These are phyloP conservation scores for honey bee (Apis mellifera) DNA, from an alignment of 1,140 invertebrate species.

Conservation along the genomic window DNA sequence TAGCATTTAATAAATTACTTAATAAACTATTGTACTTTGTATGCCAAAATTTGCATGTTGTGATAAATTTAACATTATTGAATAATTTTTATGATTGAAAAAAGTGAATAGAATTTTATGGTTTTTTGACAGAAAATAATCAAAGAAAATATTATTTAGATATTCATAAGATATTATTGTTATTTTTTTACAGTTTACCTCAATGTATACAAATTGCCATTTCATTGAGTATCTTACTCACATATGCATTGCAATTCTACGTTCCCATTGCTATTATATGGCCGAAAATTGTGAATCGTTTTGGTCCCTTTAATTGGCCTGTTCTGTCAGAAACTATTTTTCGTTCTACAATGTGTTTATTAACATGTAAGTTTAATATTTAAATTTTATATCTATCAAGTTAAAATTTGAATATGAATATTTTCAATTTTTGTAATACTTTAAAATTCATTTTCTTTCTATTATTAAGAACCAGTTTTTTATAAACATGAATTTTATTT, in stretches of 20 bases:
- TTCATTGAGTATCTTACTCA: constrained; percentile 88
- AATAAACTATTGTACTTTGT: not conserved
- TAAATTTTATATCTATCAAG: not conserved
- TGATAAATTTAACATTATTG: not conserved
- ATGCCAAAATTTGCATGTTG: constrained; percentile 9
- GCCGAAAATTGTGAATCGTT: constrained; percentile 80
- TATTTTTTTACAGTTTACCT: constrained; percentile 80
- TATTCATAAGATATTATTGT: not conserved
- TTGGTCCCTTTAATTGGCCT: constrained; percentile 82
- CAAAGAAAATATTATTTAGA: too few relatives aligned
- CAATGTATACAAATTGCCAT: constrained; percentile 86
- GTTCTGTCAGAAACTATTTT: constrained; percentile 84
- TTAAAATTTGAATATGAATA: too few relatives aligned
- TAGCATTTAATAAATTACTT: not conserved
- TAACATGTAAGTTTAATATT: constrained; percentile 87
- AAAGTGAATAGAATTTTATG: not conserved
- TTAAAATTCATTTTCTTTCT: too few relatives aligned
- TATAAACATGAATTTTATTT: too few relatives aligned
- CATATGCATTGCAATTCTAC: constrained; percentile 94
- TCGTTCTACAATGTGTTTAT: constrained; percentile 84
- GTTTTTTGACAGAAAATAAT: not conserved
- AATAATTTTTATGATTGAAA: not conserved
- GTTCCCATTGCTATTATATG: constrained; percentile 88
- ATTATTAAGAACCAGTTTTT: too few relatives aligned
- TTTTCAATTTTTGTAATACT: too few relatives aligned